A percentile compares a stretch with the other conserved stretches of the same genome.
Conservation (phyloP, 2,888 invertebrate species). For the Oscheius myriophilus region DNA sequence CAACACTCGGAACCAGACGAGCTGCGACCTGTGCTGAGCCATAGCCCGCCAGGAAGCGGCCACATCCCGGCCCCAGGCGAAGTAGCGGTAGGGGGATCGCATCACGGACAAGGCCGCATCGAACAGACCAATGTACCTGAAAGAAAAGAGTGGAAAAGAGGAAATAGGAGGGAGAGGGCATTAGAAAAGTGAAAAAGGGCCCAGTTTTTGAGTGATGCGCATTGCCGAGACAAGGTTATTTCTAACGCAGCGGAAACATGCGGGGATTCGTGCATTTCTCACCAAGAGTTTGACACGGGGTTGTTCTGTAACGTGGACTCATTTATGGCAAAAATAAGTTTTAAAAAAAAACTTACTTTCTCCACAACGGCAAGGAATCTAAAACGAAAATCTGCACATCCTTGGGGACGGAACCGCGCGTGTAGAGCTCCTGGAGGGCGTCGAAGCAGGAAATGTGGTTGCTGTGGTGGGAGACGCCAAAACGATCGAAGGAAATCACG, state of each 20-base stretch:
- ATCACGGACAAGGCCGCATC: constrained; percentile 70
- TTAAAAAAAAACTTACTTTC: constrained; percentile 63
- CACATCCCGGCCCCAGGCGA: constrained; percentile 61
- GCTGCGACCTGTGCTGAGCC: constrained; percentile 81
- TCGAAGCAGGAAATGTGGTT: constrained; percentile 79
- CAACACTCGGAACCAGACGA: constrained; percentile 90
- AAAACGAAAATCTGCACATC: constrained; percentile 66
- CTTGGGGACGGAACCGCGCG: constrained; percentile 51
- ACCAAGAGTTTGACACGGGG: background rate
- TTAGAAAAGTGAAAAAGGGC: no score
- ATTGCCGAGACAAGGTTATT: no score
- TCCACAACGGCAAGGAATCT: constrained; percentile 68
- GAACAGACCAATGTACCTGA: constrained; percentile 63
- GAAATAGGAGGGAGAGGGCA: background rate
- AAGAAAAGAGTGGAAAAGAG: background rate
- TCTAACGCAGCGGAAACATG: background rate
- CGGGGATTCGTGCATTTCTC: background rate
- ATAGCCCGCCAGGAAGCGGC: constrained; percentile 58
- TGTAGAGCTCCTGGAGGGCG: constrained; percentile 58
- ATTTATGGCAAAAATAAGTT: background rate
- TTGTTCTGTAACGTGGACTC: no score
- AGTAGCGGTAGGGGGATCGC: constrained; percentile 61
- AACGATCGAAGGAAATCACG: constrained; percentile 90
- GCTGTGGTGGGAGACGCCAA: constrained; percentile 89
- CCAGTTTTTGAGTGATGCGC: no score